These are phyloP conservation scores for Eurytoma californica DNA, from an alignment of 2,888 invertebrate genomes.

Conservation along the genomic window DNA sequence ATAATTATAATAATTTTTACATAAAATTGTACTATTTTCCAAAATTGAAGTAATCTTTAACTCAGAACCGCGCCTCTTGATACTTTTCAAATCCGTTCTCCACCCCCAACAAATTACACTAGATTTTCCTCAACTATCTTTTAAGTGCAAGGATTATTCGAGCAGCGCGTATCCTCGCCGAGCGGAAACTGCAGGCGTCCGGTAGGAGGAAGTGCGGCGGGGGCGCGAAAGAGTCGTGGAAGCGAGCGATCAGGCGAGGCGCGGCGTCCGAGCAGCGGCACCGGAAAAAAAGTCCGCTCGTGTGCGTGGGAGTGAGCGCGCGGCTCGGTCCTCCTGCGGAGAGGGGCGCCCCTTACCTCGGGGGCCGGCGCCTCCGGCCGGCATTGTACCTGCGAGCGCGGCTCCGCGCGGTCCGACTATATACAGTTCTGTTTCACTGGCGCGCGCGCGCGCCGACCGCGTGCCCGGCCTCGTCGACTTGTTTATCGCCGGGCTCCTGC, in stretches of 20 bases:
- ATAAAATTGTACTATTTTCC: too few species aligned
- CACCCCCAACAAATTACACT: too few species aligned
- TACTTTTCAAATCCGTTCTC: too few species aligned
- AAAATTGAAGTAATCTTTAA: too few species aligned
- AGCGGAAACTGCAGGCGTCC: too few species aligned
- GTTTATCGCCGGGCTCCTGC: slow-evolving; percentile 6
- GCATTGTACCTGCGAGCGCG: slow-evolving; percentile 56
- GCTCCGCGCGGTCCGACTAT: slow-evolving; percentile 63
- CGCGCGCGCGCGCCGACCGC: slow-evolving; percentile 31
- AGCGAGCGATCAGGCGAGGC: slow-evolving; percentile 31
- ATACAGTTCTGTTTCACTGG: slow-evolving; percentile 68
- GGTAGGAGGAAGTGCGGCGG: neutral
- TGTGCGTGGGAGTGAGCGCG: neutral
- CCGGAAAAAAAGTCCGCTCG: too few species aligned
- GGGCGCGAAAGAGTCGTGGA: neutral
- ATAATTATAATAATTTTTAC: too few species aligned
- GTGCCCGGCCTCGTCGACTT: slow-evolving; percentile 1
- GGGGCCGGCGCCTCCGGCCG: slow-evolving; percentile 58
- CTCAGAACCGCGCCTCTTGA: too few species aligned
- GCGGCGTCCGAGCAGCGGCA: slow-evolving; percentile 26
- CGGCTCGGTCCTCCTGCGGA: neutral
- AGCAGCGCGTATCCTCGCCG: too few species aligned
- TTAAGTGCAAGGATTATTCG: too few species aligned
- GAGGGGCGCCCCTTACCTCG: slow-evolving; percentile 59
- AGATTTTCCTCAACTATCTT: too few species aligned